Evolutionary conservation across 2,888 invertebrate species (phyloP).

Genomic region (Petrolisthes manimaculis): DNA sequence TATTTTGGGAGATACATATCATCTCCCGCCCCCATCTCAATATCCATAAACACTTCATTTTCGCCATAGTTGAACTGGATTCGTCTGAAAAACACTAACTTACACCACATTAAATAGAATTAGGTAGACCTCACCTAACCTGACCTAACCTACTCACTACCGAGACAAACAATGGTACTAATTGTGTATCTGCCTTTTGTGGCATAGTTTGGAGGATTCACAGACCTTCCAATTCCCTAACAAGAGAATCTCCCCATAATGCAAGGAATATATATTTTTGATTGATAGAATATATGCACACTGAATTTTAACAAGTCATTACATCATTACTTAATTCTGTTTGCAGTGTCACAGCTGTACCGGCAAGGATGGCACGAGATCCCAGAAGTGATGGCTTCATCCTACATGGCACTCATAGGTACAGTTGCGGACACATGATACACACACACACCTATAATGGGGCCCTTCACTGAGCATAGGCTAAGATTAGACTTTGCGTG

Average conservation of each 20-base stretch:
- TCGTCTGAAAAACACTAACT: too few species aligned
- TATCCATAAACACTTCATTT: too few species aligned
- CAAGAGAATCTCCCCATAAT: not conserved
- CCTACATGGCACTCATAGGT: conserved; percentile 26
- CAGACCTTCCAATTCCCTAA: too few species aligned
- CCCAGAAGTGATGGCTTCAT: conserved; percentile 51
- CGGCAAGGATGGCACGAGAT: conserved; percentile 51
- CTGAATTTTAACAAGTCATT: not conserved
- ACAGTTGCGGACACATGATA: not conserved
- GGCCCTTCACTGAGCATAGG: not conserved
- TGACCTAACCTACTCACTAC: too few species aligned
- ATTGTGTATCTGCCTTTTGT: too few species aligned
- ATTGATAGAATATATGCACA: not conserved
- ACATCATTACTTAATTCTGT: not conserved
- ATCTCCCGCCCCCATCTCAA: too few species aligned
- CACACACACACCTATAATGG: not conserved
- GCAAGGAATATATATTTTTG: not conserved
- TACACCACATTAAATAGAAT: too few species aligned
- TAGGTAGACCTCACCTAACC: too few species aligned
- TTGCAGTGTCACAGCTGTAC: conserved; percentile 44
- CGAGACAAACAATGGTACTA: too few species aligned
- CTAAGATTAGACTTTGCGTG: not conserved
- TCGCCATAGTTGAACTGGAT: too few species aligned
- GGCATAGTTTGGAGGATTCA: too few species aligned
- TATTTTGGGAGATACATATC: too few species aligned